A percentile compares a stretch with the other conserved stretches of the same genome.
These are phyloP conservation scores for Alcedo atthis DNA, from an alignment of 2,797 vertebrate genomes.

Conservation along the genomic window DNA sequence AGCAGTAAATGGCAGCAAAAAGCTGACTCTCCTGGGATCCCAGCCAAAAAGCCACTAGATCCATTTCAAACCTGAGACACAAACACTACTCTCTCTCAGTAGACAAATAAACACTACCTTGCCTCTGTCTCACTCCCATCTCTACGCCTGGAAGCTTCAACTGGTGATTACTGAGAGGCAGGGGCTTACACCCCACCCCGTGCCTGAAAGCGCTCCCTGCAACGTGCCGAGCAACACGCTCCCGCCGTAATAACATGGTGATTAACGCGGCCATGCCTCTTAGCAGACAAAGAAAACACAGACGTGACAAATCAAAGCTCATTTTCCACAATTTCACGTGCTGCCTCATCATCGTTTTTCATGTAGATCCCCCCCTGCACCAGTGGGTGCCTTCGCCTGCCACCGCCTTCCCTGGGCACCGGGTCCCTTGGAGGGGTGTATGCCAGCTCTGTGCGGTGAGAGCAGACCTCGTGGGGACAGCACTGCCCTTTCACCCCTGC, in stretches of 20 bases:
- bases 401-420: rapidly evolving
- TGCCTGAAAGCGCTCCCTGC: neutral
- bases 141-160: slow-evolving; percentile 6
- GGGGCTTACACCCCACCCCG: neutral
- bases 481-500: neutral
- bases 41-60: slow-evolving; percentile 56
- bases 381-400: rapidly evolving
- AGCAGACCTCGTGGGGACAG: rapidly evolving
- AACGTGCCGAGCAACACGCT: neutral
- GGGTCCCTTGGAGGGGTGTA: neutral
- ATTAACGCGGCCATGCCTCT: slow-evolving; percentile 43
- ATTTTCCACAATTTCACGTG: slow-evolving; percentile 43
- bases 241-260: neutral
- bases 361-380: neutral
- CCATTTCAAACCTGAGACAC: slow-evolving; percentile 40
- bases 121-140: neutral
- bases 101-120: slow-evolving; percentile 13
- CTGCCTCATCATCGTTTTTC: slow-evolving; percentile 37
- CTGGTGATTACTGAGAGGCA: neutral
- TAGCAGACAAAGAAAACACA: slow-evolving; percentile 66
- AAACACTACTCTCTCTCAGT: slow-evolving; percentile 1
- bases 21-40: slow-evolving; percentile 26
- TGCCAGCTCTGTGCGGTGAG: neutral
- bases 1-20: slow-evolving; percentile 38
- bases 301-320: slow-evolving; percentile 62